A percentile compares a stretch with the other conserved stretches of the same genome.
Evolutionary conservation across 2,797 vertebrate genomes (phyloP).

Genomic region (Trematocara caparti): DNA sequence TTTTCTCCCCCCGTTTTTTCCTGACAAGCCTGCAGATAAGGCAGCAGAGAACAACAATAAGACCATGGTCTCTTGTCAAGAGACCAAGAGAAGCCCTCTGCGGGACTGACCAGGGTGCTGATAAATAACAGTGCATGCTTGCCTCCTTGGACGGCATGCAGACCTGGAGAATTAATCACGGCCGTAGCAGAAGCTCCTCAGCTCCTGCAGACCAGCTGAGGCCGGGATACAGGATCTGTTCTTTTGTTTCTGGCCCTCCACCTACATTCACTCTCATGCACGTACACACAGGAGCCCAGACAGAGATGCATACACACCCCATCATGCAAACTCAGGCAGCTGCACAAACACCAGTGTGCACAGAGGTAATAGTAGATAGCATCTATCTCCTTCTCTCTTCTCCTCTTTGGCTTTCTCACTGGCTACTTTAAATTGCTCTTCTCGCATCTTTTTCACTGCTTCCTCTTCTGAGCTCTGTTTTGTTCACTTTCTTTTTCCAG

Average conservation of each 20-base stretch:
- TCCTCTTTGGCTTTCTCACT: not conserved
- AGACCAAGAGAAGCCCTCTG: slow-evolving; percentile 44
- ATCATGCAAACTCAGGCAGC: not conserved
- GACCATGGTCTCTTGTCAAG: slow-evolving; percentile 34
- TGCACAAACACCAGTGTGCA: not conserved
- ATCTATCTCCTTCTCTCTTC: slow-evolving; percentile 5
- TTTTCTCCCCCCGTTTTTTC: slow-evolving; percentile 12
- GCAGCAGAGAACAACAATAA: slow-evolving; percentile 51
- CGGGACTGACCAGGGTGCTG: slow-evolving; percentile 31
- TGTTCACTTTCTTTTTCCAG: not conserved
- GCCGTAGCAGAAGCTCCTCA: not conserved
- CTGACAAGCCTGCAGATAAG: slow-evolving; percentile 61
- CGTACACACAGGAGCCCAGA: not conserved
- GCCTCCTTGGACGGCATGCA: slow-evolving; percentile 37
- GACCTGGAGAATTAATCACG: slow-evolving; percentile 52
- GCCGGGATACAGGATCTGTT: not conserved
- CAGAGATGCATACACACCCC: not conserved
- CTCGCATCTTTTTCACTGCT: slow-evolving; percentile 6
- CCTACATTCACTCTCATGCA: not conserved
- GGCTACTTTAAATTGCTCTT: slow-evolving; percentile 34
- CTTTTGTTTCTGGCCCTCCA: not conserved
- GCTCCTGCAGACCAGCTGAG: slow-evolving; percentile 46
- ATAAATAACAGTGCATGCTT: slow-evolving; percentile 57
- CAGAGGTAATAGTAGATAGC: not conserved
- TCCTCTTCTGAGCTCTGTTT: slow-evolving; percentile 20